Evolutionary conservation across 2,113 vertebrate genomes (phyloP), one percentile per base, ranked within the genome.

Genomic region (Siniperca knerii): DNA sequence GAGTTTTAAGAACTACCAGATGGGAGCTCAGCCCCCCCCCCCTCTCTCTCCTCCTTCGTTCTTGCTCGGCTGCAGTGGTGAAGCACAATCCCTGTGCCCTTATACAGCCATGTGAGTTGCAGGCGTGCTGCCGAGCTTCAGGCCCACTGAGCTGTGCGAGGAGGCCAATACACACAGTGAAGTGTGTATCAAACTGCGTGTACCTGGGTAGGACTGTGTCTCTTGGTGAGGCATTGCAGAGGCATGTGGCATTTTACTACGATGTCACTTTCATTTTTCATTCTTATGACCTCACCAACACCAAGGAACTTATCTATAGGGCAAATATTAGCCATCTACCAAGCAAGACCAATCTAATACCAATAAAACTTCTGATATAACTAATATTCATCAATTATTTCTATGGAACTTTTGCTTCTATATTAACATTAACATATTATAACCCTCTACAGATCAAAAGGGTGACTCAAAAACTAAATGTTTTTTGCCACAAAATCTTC

Each of bases 1-100:
- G 90, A 93, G 94, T 96, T 96, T 96, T 96, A 96, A 96, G 94
- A 93, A 96, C 94, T 95, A 96, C 94, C 96, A 96, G 96, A 96
- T 96, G 96, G 94, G 88, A 92, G 91, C 86, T 89, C 86, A 76
- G 86, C 85, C 94, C 87, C 88, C 88, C 87, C 85, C 94, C 87
- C 88, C 88, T 46, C 81, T 68, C 80, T 25, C 82, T 84, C 90
- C 90, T 79, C 83, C 84, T 72, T 74, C 54, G 62, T 83, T 83
- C 83, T 80, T 33, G 40, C 89, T 86, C 77, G 37, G 79, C 74
- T 82, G 83, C 66, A 84, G 86, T 62, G 78, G 79, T 64, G 81
- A 70, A 86, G 91, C 89, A 48, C 90, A 80, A 87, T 90, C 90
- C 84, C 87, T 90, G 86, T 96, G 95, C 92, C 96, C 95, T 95